Percentiles rank a stretch among this genome's conserved stretches.
Conservation (phyloP, 2,888 invertebrate genomes). For the Metopia argyrocephala region DNA sequence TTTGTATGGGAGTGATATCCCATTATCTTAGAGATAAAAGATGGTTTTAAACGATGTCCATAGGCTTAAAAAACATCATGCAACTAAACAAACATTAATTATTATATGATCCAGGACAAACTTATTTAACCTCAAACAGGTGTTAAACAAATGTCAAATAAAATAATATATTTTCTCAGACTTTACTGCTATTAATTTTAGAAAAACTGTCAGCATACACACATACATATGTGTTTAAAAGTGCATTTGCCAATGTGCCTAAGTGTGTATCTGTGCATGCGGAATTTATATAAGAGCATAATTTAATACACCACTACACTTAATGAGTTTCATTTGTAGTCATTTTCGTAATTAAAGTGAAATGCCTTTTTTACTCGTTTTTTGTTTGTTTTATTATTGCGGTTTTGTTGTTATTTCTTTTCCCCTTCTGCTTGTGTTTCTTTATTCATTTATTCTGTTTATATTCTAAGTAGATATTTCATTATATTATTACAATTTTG, state of each 20-base stretch:
- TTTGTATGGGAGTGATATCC: too few relatives aligned
- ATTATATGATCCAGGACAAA: too few relatives aligned
- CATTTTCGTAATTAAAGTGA: conserved; percentile 46
- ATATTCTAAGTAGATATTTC: conserved; percentile 37
- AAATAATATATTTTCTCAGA: too few relatives aligned
- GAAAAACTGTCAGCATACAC: too few relatives aligned
- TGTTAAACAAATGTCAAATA: too few relatives aligned
- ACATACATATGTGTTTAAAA: too few relatives aligned
- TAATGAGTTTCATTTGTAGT: conserved; percentile 46
- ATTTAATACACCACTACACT: neutral
- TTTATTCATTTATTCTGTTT: neutral
- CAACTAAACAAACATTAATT: too few relatives aligned
- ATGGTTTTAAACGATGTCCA: too few relatives aligned
- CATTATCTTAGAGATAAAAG: too few relatives aligned
- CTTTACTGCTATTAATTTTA: too few relatives aligned
- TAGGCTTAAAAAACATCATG: too few relatives aligned
- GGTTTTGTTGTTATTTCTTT: neutral
- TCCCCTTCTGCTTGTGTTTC: neutral
- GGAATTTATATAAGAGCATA: neutral
- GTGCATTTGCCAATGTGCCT: neutral
- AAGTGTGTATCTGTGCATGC: neutral
- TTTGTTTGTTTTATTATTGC: neutral
- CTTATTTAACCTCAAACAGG: too few relatives aligned
- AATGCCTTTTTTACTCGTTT: conserved; percentile 17
- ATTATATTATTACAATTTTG: conserved; percentile 46